These are phyloP conservation scores for Camponotus fellah DNA, from an alignment of 2,888 invertebrate species.

Conservation along the genomic window DNA sequence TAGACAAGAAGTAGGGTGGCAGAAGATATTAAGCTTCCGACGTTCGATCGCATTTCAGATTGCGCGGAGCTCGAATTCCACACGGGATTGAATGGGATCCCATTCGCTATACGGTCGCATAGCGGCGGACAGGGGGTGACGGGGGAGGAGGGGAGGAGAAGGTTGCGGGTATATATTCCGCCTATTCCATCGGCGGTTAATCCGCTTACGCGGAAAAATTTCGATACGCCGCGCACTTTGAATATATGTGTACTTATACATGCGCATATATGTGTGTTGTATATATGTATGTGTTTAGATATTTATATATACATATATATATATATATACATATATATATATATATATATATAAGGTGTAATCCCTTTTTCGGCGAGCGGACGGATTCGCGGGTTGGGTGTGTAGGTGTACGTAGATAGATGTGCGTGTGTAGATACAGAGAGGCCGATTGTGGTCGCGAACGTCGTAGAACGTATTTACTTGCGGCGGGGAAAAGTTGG, in stretches of 20 bases:
- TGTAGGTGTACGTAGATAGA: neutral
- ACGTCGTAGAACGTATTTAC: slow-evolving; percentile 62
- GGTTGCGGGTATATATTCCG: slow-evolving; percentile 55
- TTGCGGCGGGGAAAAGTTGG: slow-evolving; percentile 66
- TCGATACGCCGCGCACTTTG: slow-evolving; percentile 69
- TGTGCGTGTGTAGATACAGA: neutral
- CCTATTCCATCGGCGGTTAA: slow-evolving; percentile 74
- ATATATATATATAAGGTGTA: slow-evolving; percentile 20
- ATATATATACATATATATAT: neutral
- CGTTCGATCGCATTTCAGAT: slow-evolving; percentile 79
- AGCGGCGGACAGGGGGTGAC: slow-evolving; percentile 2
- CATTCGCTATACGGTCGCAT: slow-evolving; percentile 65
- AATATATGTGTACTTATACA: slow-evolving; percentile 39
- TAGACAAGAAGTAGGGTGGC: slow-evolving; percentile 52
- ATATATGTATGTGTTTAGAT: neutral
- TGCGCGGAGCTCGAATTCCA: slow-evolving; percentile 74
- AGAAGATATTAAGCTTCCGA: slow-evolving; percentile 73
- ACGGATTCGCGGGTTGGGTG: slow-evolving; percentile 13
- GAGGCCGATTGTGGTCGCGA: slow-evolving; percentile 53
- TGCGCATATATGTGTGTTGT: neutral
- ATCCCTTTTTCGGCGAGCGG: slow-evolving; percentile 53
- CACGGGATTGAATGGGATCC: slow-evolving; percentile 77
- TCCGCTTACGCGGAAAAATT: slow-evolving; percentile 79
- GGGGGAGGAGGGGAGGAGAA: neutral
- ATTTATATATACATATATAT: too few relatives aligned